Conservation (phyloP, 2,797 vertebrate species). For the Sebastolobus altivelis region DNA sequence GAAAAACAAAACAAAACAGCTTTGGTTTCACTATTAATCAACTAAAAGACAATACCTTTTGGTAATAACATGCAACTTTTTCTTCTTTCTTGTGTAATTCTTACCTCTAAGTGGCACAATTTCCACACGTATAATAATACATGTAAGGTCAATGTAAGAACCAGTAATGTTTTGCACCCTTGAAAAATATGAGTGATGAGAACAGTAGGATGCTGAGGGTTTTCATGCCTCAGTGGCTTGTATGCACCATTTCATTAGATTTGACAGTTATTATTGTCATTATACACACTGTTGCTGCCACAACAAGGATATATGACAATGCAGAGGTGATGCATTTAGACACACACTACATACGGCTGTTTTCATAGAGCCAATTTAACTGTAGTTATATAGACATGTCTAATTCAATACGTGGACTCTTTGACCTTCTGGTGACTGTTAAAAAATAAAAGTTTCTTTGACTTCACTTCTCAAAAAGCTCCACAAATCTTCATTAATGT, state of each 20-base stretch:
- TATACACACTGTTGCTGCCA: background rate
- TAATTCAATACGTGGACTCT: constrained; percentile 1
- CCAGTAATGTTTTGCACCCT: background rate
- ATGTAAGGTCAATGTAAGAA: constrained; percentile 13
- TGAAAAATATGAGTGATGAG: constrained; percentile 3
- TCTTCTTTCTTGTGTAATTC: background rate
- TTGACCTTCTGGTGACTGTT: constrained; percentile 2
- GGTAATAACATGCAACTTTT: constrained; percentile 60
- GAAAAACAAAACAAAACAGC: constrained; percentile 6
- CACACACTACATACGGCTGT: constrained; percentile 3
- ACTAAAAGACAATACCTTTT: constrained; percentile 33
- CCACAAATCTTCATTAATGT: background rate
- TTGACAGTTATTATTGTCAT: background rate
- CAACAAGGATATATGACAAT: constrained; percentile 1
- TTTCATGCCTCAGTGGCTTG: background rate
- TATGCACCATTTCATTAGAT: constrained; percentile 19
- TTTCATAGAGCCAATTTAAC: background rate
- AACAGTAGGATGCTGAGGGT: constrained; percentile 3
- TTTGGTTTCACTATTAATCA: constrained; percentile 55
- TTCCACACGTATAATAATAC: constrained; percentile 20
- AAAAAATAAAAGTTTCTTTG: constrained; percentile 29
- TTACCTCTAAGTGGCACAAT: background rate
- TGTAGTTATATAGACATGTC: background rate
- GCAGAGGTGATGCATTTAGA: constrained; percentile 1
- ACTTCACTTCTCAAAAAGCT: constrained; percentile 9